Evolutionary conservation across 1,140 invertebrate species (phyloP).

Genomic region (Oncopeltus fasciatus): DNA sequence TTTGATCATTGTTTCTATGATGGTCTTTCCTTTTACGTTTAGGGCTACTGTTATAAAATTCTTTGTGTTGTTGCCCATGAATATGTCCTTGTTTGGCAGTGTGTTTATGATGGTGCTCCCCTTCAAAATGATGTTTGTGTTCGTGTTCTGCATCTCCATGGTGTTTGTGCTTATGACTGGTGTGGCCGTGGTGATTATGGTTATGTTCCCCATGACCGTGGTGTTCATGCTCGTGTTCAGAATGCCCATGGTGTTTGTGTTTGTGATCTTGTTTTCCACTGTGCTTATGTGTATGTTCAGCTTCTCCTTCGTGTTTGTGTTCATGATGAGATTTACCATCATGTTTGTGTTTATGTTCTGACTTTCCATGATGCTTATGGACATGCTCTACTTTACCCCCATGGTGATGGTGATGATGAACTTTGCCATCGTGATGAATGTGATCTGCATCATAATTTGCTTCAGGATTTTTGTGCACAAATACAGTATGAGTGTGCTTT

Average conservation of each 20-base stretch:
- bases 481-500: conserved; percentile 13
- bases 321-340: conserved; percentile 12
- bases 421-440: no score
- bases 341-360: conserved; percentile 16
- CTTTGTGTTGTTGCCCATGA: no score
- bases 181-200: conserved; percentile 21
- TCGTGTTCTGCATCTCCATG: conserved; percentile 15
- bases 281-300: conserved; percentile 9
- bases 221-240: conserved; percentile 10
- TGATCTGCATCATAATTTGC: neutral
- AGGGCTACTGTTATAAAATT: neutral
- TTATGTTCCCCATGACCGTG: conserved; percentile 28
- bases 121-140: conserved; percentile 5
- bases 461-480: neutral
- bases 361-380: conserved; percentile 14
- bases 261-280: conserved; percentile 5
- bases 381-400: conserved; percentile 12
- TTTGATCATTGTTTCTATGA: conserved; percentile 13
- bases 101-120: conserved; percentile 9
- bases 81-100: no score
- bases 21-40: neutral
- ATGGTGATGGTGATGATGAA: no score
- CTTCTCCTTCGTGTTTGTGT: conserved; percentile 13
- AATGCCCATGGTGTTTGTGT: conserved; percentile 12
- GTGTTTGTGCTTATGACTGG: conserved; percentile 25